These are phyloP conservation scores for Loripinus fragilis DNA, from an alignment of 2,888 invertebrate species.

Conservation along the genomic window DNA sequence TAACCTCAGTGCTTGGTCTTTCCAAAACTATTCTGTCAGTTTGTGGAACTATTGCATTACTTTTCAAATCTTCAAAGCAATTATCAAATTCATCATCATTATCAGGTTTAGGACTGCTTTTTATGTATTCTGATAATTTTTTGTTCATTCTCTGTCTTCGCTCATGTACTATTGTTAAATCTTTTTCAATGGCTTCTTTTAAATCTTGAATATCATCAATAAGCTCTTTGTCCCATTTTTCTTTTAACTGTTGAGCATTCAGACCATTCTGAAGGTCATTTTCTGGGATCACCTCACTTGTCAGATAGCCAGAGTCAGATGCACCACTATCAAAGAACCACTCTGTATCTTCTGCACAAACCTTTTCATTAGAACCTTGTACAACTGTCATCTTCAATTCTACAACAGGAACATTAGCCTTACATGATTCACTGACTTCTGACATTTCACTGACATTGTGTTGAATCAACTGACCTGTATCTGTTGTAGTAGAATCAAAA, in stretches of 20 bases:
- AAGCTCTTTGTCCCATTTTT: conserved; percentile 20
- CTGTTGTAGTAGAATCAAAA: background rate
- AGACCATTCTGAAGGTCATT: background rate
- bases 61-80: conserved; percentile 20
- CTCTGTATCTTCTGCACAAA: background rate
- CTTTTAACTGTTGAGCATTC: background rate
- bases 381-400: conserved; percentile 24
- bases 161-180: conserved; percentile 15
- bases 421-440: background rate
- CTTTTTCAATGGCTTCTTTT: conserved; percentile 24
- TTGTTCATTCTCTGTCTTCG: background rate
- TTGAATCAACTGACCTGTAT: background rate
- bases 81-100: conserved; percentile 21
- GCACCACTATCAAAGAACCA: conserved; percentile 25
- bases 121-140: background rate
- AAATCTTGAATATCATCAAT: conserved; percentile 25
- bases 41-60: no score
- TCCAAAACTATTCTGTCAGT: no score
- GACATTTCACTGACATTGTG: no score
- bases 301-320: background rate
- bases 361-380: background rate
- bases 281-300: background rate
- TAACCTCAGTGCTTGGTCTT: no score
- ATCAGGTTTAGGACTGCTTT: background rate
- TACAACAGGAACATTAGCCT: conserved; percentile 16